Percentiles rank a stretch among this genome's conserved stretches.
Evolutionary conservation across 2,888 invertebrate genomes (phyloP).

Genomic region (Patella caerulea): DNA sequence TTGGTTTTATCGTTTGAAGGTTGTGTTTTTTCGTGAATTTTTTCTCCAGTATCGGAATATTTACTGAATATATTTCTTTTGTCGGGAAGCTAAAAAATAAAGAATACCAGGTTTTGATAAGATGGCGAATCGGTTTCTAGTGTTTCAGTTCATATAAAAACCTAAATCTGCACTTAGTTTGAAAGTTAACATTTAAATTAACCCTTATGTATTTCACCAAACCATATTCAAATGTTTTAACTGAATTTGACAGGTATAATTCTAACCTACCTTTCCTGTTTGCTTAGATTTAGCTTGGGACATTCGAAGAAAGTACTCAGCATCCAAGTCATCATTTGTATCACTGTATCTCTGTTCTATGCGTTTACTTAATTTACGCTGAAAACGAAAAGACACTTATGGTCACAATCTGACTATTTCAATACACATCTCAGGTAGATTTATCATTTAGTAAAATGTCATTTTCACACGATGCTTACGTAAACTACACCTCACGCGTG

Average conservation of each 20-base stretch:
- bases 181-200: too few relatives aligned
- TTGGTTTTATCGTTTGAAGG: not conserved
- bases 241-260: not conserved
- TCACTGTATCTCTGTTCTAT: constrained; percentile 8
- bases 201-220: too few relatives aligned
- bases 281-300: not conserved
- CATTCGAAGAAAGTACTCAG: not conserved
- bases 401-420: too few relatives aligned
- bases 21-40: constrained; percentile 23
- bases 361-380: constrained; percentile 1
- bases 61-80: constrained; percentile 43
- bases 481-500: too few relatives aligned
- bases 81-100: not conserved
- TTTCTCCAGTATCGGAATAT: constrained; percentile 56
- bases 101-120: not conserved
- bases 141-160: too few relatives aligned
- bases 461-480: too few relatives aligned
- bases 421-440: too few relatives aligned
- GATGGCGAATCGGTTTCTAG: too few relatives aligned
- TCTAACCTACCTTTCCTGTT: not conserved
- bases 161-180: too few relatives aligned
- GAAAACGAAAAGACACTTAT: not conserved
- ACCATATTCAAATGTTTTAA: too few relatives aligned
- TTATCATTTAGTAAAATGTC: too few relatives aligned
- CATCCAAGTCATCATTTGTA: not conserved